Conservation (phyloP, 2,888 invertebrate genomes). For the Ormyrus nitidulus region DNA sequence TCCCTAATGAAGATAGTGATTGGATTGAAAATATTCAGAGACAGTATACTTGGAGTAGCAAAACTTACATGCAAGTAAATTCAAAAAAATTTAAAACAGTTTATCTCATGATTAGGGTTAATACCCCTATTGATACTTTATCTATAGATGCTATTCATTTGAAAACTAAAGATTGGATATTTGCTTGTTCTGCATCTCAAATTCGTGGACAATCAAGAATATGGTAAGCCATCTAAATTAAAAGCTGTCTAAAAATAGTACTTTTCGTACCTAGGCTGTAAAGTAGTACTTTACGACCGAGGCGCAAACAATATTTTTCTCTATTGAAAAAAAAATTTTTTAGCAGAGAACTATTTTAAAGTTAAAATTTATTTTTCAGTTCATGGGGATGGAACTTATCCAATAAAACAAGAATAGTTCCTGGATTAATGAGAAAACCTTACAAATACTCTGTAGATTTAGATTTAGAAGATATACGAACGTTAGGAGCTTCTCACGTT, state of each 20-base stretch:
- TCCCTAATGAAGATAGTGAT: constrained; percentile 73
- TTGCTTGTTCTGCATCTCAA: constrained; percentile 82
- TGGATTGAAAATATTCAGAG: constrained; percentile 77
- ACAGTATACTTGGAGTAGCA: constrained; percentile 76
- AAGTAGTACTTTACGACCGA: too few relatives aligned
- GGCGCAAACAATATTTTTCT: background rate
- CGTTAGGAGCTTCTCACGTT: constrained; percentile 81
- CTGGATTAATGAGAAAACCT: constrained; percentile 73
- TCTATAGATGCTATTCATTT: constrained; percentile 83
- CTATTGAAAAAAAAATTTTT: constrained; percentile 67
- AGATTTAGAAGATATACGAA: constrained; percentile 80
- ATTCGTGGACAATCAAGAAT: constrained; percentile 78
- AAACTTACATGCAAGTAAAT: constrained; percentile 78
- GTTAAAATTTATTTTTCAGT: constrained; percentile 69
- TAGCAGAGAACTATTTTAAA: too few relatives aligned
- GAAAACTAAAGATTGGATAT: constrained; percentile 85
- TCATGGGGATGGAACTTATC: constrained; percentile 79
- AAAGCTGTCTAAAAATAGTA: constrained; percentile 14
- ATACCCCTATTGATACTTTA: constrained; percentile 77
- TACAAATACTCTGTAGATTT: constrained; percentile 78
- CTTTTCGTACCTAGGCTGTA: background rate
- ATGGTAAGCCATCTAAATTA: constrained; percentile 77
- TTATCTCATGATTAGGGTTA: constrained; percentile 81
- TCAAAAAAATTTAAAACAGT: constrained; percentile 75
- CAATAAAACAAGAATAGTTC: constrained; percentile 78